Conservation (phyloP, 2,888 invertebrate species). For the Pyralis farinalis region DNA sequence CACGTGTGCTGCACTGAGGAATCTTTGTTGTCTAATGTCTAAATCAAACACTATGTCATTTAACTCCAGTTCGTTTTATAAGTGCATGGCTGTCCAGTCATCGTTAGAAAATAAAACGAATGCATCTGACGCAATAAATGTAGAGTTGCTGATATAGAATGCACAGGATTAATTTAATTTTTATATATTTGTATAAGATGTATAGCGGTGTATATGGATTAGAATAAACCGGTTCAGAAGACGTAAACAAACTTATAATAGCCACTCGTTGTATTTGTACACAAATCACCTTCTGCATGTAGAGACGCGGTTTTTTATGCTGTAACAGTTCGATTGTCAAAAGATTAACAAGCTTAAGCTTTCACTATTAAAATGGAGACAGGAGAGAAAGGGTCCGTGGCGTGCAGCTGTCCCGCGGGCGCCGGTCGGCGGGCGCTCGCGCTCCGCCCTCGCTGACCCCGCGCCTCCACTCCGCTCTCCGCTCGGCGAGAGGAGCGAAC, state of each 20-base stretch:
- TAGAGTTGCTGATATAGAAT: too few relatives aligned
- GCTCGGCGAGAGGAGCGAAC: constrained; percentile 32
- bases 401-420: constrained; percentile 75
- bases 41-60: neutral
- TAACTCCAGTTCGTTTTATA: too few relatives aligned
- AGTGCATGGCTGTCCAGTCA: too few relatives aligned
- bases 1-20: constrained; percentile 27
- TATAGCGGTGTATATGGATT: too few relatives aligned
- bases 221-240: too few relatives aligned
- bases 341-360: constrained; percentile 41
- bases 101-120: too few relatives aligned
- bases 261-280: too few relatives aligned
- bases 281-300: neutral
- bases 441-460: constrained; percentile 68
- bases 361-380: constrained; percentile 60
- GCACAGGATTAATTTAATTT: too few relatives aligned
- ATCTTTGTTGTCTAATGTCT: constrained; percentile 11
- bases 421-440: constrained; percentile 44
- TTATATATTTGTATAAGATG: too few relatives aligned
- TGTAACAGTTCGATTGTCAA: constrained; percentile 11
- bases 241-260: too few relatives aligned
- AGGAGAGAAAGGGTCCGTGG: constrained; percentile 67
- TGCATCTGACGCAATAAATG: too few relatives aligned
- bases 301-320: neutral
- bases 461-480: constrained; percentile 35